phyloP scores from a whole-genome alignment of 2,797 vertebrate species.

The Poeciliopsis paucimaculata region DNA sequence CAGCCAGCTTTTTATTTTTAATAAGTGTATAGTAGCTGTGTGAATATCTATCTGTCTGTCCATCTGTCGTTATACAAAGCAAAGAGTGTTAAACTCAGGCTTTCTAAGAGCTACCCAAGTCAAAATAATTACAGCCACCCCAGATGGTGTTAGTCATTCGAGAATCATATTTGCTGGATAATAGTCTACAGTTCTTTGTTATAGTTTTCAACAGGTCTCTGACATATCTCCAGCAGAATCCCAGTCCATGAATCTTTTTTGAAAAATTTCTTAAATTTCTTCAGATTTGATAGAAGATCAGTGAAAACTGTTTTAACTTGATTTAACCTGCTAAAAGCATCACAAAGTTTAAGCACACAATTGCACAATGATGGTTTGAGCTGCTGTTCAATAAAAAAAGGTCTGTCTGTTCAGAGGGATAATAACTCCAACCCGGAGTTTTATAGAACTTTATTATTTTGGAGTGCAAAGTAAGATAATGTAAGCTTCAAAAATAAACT shows the following conservation, averaged over 20 bases:
- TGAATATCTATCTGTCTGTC: neutral
- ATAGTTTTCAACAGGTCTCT: neutral
- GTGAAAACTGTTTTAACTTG: no score
- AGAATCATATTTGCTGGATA: neutral
- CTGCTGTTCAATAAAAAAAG: neutral
- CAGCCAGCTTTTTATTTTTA: slow-evolving; percentile 19
- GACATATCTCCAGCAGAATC: neutral
- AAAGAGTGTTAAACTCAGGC: neutral
- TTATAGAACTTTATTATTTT: neutral
- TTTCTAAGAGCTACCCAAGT: neutral
- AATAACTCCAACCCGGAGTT: neutral
- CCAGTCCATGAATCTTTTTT: neutral
- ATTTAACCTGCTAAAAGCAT: neutral
- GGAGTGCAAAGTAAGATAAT: neutral
- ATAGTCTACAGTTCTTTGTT: neutral
- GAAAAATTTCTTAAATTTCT: neutral
- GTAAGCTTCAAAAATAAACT: neutral
- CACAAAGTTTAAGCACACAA: neutral
- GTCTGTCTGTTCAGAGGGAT: neutral
- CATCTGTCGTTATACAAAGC: neutral
- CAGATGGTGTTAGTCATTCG: neutral
- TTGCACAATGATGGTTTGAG: neutral
- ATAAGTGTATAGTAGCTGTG: slow-evolving; percentile 6
- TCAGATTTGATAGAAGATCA: neutral
- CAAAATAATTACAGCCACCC: neutral